Evolutionary conservation across 2,888 invertebrate species (phyloP).

Genomic region (Idaea dimidiata): DNA sequence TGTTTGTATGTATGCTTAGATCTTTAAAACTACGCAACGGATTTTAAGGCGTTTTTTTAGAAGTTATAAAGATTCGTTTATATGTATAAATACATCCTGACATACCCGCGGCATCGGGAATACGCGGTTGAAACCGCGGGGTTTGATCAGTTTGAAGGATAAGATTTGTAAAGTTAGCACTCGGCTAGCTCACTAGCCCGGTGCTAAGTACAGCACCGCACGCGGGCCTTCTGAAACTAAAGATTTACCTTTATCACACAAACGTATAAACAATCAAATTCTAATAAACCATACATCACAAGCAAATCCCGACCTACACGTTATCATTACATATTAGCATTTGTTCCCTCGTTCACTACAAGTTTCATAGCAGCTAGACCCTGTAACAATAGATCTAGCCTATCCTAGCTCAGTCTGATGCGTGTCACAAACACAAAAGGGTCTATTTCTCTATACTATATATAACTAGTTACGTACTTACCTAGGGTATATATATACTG

Average conservation of each 20-base stretch:
- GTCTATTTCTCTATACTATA: slow-evolving; percentile 1
- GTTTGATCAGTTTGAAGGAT: too few relatives aligned
- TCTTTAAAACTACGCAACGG: too few relatives aligned
- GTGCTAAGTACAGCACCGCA: background rate
- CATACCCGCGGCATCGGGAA: too few relatives aligned
- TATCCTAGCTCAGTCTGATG: slow-evolving; percentile 9
- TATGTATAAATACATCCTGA: too few relatives aligned
- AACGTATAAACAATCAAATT: background rate
- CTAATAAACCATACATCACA: background rate
- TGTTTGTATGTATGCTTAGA: too few relatives aligned
- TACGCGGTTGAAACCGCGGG: too few relatives aligned
- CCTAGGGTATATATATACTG: background rate
- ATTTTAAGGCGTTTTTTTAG: too few relatives aligned
- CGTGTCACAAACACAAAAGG: slow-evolving; percentile 15
- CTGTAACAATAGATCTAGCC: slow-evolving; percentile 12
- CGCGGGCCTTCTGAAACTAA: too few relatives aligned
- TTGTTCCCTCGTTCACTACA: background rate
- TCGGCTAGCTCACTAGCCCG: too few relatives aligned
- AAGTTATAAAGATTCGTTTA: too few relatives aligned
- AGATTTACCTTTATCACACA: background rate
- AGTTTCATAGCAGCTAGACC: slow-evolving; percentile 1
- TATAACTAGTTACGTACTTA: slow-evolving; percentile 4
- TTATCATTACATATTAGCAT: background rate
- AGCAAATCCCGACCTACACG: background rate
- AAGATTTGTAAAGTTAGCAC: too few relatives aligned